These are phyloP conservation scores for Archilochus colubris DNA, from an alignment of 2,113 vertebrate genomes.

Conservation along the genomic window DNA sequence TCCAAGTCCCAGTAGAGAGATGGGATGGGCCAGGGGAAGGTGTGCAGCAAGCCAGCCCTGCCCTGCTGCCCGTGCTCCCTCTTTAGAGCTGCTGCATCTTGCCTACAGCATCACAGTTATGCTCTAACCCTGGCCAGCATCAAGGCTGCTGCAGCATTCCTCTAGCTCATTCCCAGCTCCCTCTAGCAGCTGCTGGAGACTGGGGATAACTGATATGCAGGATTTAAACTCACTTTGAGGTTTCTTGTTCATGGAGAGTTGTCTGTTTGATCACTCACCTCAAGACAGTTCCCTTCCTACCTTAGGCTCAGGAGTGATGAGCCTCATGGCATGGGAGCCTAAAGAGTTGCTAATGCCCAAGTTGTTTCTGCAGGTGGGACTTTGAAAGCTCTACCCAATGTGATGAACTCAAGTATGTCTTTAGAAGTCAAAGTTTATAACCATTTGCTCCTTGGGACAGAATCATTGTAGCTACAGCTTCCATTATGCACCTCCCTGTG, in stretches of 20 bases:
- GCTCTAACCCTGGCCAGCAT: fast-evolving
- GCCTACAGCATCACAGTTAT: background rate
- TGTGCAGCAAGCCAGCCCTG: background rate
- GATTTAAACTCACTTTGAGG: background rate
- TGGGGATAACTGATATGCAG: background rate
- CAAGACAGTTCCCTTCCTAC: background rate
- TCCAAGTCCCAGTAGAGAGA: background rate
- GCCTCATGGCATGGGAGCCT: background rate
- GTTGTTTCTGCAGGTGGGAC: background rate
- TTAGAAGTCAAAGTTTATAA: background rate
- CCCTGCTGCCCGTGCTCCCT: background rate
- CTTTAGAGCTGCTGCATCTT: background rate
- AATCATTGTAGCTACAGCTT: background rate
- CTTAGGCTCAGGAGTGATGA: background rate
- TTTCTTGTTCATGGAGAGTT: background rate
- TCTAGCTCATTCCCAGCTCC: background rate
- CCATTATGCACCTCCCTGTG: background rate
- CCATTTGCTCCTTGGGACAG: background rate
- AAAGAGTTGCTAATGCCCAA: background rate
- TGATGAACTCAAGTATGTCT: background rate
- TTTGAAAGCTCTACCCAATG: background rate
- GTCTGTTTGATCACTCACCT: background rate
- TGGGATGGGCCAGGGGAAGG: background rate
- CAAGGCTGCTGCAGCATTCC: fast-evolving
- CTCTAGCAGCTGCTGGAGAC: background rate